Percentiles rank a stretch among this genome's conserved stretches.
phyloP scores from a whole-genome alignment of 1,140 invertebrate genomes.

The Zophobas atratus region DNA sequence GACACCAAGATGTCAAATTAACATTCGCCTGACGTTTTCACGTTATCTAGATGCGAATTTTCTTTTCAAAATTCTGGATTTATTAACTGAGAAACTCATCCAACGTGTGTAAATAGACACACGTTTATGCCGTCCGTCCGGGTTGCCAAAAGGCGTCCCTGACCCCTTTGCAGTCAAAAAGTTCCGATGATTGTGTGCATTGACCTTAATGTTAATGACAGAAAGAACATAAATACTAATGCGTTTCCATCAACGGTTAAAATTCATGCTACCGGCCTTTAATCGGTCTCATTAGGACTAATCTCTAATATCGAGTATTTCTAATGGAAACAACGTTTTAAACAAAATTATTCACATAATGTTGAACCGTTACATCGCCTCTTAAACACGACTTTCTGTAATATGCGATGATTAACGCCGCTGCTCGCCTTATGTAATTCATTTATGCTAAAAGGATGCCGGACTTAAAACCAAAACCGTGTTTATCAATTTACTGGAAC shows the following conservation, averaged over 20 bases:
- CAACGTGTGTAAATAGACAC: neutral
- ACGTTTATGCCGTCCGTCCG: neutral
- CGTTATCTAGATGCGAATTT: no score
- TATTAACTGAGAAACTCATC: no score
- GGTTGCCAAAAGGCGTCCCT: neutral
- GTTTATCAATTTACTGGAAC: conserved; percentile 26
- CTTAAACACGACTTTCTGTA: conserved; percentile 23
- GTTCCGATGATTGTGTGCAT: conserved; percentile 2
- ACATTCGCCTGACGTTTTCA: no score
- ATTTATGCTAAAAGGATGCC: conserved; percentile 43
- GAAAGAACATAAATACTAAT: neutral
- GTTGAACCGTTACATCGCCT: conserved; percentile 37
- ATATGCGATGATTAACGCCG: conserved; percentile 36
- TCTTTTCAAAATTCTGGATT: no score
- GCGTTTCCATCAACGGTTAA: conserved; percentile 9
- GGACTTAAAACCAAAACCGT: conserved; percentile 40
- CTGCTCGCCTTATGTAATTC: conserved; percentile 31
- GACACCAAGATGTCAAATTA: no score
- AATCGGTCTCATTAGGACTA: conserved; percentile 32
- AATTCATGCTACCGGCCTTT: conserved; percentile 18
- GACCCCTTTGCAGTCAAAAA: conserved; percentile 11
- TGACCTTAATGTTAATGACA: conserved; percentile 25
- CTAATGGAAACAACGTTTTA: conserved; percentile 41
- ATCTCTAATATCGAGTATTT: conserved; percentile 23
- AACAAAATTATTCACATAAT: conserved; percentile 42